phyloP scores from a whole-genome alignment of 2,113 vertebrate species.

The Antigone vipio region DNA sequence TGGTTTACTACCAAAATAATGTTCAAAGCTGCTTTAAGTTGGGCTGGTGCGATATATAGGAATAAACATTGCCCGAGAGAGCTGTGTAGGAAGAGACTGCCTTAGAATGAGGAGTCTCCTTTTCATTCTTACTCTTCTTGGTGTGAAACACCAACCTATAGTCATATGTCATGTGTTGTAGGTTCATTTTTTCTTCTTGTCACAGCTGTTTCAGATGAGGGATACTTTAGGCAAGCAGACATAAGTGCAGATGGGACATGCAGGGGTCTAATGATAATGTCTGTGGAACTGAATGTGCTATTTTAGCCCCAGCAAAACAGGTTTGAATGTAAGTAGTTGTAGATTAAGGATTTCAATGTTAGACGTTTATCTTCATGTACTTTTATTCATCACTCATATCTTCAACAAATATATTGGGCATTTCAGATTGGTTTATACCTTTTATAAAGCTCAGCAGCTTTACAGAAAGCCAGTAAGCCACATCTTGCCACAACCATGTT shows the following conservation, averaged over 20 bases:
- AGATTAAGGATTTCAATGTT: not conserved
- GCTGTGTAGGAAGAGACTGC: not conserved
- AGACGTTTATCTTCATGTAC: not conserved
- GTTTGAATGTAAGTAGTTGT: not conserved
- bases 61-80: not conserved
- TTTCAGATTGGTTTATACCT: not conserved
- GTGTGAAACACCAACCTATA: not conserved
- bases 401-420: not conserved
- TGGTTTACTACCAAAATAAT: not conserved
- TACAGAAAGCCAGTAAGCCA: not conserved
- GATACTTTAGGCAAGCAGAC: not conserved
- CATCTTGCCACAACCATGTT: not conserved
- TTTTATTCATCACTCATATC: not conserved
- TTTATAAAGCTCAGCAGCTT: not conserved
- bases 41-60: not conserved
- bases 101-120: not conserved
- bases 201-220: not conserved
- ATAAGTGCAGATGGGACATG: not conserved
- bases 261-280: not conserved
- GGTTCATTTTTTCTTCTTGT: not conserved
- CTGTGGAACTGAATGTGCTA: not conserved
- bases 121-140: not conserved
- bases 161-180: not conserved
- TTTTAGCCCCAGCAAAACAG: not conserved
- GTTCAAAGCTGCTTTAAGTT: fast-evolving